These are phyloP conservation scores for Progne subis DNA, from an alignment of 2,113 vertebrate genomes.

Conservation along the genomic window DNA sequence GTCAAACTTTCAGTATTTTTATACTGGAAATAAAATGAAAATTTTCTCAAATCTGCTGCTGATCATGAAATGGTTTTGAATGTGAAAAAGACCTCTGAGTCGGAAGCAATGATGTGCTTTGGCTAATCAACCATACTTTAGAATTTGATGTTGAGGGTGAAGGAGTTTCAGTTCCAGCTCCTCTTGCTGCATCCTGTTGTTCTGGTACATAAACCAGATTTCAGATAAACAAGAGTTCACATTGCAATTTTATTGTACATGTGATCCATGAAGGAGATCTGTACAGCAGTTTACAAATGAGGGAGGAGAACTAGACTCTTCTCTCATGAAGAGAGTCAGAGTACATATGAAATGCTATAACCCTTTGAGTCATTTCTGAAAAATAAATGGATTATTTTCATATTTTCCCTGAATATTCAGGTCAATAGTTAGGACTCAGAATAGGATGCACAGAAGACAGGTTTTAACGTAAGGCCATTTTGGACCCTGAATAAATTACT, in stretches of 20 bases:
- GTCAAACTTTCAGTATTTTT: neutral
- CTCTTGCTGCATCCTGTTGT: neutral
- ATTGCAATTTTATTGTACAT: neutral
- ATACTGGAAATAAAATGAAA: neutral
- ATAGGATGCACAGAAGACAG: neutral
- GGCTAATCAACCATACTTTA: fast-evolving
- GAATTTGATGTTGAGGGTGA: neutral
- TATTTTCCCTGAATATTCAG: neutral
- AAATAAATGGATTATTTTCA: neutral
- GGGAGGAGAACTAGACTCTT: neutral
- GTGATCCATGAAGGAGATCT: neutral
- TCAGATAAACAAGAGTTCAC: neutral
- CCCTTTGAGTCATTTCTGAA: neutral
- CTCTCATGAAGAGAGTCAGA: neutral
- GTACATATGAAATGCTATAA: neutral
- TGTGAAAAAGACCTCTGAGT: neutral
- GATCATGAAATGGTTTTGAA: neutral
- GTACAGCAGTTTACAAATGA: neutral
- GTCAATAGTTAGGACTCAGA: neutral
- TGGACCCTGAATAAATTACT: neutral
- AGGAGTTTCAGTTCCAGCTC: neutral
- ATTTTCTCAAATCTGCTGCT: neutral
- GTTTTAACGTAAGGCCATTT: neutral
- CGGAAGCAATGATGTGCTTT: neutral
- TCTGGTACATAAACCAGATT: neutral